A percentile compares a stretch with the other conserved stretches of the same genome.
Evolutionary conservation across 92 coral and sea anemone genomes (phyloP).

Genomic region (Blastomussa wellsi): DNA sequence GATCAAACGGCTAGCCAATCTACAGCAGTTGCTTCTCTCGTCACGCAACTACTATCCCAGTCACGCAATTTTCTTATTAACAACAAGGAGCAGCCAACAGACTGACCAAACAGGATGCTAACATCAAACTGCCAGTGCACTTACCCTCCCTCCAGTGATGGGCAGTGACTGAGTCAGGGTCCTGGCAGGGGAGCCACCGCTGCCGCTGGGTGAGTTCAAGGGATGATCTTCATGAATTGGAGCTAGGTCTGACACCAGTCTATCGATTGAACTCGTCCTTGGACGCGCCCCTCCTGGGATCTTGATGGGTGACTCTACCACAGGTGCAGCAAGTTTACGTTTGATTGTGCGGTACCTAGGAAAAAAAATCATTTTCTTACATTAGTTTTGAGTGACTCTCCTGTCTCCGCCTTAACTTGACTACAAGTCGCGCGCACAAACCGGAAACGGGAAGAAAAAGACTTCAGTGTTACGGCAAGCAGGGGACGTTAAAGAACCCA

Average conservation of each 20-base stretch:
- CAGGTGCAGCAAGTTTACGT: slow-evolving; percentile 62
- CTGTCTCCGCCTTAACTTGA: too few species aligned
- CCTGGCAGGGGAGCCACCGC: slow-evolving; percentile 34
- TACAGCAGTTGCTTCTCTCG: background rate
- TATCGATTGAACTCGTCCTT: slow-evolving; percentile 38
- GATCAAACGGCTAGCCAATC: background rate
- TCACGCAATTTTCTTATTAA: background rate
- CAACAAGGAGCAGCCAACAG: background rate
- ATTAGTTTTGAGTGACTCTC: too few species aligned
- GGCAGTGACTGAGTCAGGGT: slow-evolving; percentile 39
- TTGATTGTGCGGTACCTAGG: slow-evolving; percentile 85
- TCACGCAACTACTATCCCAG: background rate
- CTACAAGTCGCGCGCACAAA: too few species aligned
- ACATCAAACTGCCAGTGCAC: background rate
- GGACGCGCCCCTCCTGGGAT: slow-evolving; percentile 24
- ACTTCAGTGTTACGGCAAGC: too few species aligned
- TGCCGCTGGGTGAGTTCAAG: slow-evolving; percentile 36
- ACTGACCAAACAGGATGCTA: background rate
- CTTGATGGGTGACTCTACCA: slow-evolving; percentile 26
- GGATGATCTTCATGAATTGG: slow-evolving; percentile 49
- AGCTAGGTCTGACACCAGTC: slow-evolving; percentile 43
- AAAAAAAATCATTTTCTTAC: too few species aligned
- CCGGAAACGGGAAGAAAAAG: too few species aligned
- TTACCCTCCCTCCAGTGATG: slow-evolving; percentile 35
- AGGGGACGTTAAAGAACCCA: too few species aligned